Base-by-base conservation (phyloP, 2,797 vertebrate species). In the Coracias cyanogaster region DNA sequence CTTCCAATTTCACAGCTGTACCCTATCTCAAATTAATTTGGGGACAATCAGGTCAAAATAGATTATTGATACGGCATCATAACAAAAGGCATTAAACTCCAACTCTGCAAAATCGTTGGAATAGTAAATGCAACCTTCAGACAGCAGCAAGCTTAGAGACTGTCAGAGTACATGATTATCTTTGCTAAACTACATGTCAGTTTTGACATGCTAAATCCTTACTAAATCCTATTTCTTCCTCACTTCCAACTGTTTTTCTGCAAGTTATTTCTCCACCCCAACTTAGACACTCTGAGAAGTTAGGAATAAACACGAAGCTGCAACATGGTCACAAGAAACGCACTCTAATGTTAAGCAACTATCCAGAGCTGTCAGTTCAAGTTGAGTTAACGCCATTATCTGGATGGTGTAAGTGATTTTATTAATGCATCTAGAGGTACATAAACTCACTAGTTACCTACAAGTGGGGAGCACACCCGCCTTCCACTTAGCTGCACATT, bases 341-440 rank as follows among this genome's bases (percentile, higher is more conserved):
- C 8, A 35, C 15, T 74, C 24, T 20, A 78, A 66, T 0, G 1
- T 71, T 66, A 86, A 62, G 33, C 0, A 0, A 69, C 43, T 33
- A 73, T 43, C 37, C 77, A 76, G 20, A 2, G 2, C 19, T 18
- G 12, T 19, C 73, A 90, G 26, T 46, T 94, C 83, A 61, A 29
- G 31, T 10, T 31, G 26, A 79, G 41, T 31, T 86, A 62, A 81
- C 77, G 82, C n/a, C 29, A 45, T 28, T 61, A n/a, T n/a, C 31
- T 58, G 54, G 73, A 69, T 31, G 21, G 21, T 28, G 2, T 5
- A 61, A 86, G 26, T 43, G 12, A 61, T 61, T 79, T 72, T 35
- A 74, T 72, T 35, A 74, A 54, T n/a, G 9, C 57, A 65, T 12
- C 49, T 37, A 71, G 15, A 83, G 21, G 31, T 21, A 74, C 2